Base-by-base conservation (phyloP, 2,113 vertebrate species). In the Varanus komodoensis region DNA sequence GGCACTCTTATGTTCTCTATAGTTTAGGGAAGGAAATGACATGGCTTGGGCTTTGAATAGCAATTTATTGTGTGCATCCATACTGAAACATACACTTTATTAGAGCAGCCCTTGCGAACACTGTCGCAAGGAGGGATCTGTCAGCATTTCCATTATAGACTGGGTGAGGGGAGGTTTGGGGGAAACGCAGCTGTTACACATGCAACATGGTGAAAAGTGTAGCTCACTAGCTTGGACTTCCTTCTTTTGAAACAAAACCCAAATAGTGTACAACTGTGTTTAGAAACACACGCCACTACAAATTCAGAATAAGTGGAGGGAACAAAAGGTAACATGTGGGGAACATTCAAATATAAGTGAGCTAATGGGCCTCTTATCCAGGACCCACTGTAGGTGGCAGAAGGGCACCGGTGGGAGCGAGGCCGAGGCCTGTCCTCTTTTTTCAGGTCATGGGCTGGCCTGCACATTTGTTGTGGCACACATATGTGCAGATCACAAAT, bases 21-120 rank as follows among this genome's bases (percentile, higher is more conserved):
- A 48, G 2, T 19, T 67, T n/a, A 89, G 52, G 64, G 68, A 91
- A 93, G 89, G 90, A 96, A 94, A 85, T 84, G 50, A 80, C 84
- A 90, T 57, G 54, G 44, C 50, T 84, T 82, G 87, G 73, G 48
- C 82, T 91, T 94, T 90, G 89, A 93, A 44, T 64, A 87, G 29
- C 94, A 91, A 95, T 96, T 94, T 94, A 95, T 77, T 54, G 27
- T 91, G 93, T 92, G 92, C 87, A 88, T 93, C 90, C 54, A 83
- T 75, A 80, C 84, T 82, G 85, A 90, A 87, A 74, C 21, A 61
- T 84, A 88, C 0, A 0, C 32, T 95, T 89, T 94, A 86, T 84
- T 95, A 88, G 82, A 94, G 87, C 68, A 81, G 78, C 84, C 83
- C 86, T 86, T 89, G 87, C 87, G 82, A 86, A 92, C 81, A 27